A percentile compares a stretch with the other conserved stretches of the same genome.
Conservation (phyloP, 2,113 vertebrate genomes). For the Austrofundulus limnaeus region DNA sequence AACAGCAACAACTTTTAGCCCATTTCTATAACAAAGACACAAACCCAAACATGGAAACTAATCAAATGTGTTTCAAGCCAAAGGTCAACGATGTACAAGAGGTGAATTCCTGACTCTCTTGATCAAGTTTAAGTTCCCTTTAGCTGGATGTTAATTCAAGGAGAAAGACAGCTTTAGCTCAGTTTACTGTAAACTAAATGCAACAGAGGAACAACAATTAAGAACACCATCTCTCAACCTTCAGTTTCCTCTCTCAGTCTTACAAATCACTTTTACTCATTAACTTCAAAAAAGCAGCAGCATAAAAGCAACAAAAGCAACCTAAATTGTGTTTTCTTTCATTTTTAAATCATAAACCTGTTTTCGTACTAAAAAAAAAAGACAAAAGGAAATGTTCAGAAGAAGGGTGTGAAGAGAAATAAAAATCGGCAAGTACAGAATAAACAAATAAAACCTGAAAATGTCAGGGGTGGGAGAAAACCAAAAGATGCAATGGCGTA, state of each 20-base stretch:
- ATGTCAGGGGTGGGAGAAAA: conserved; percentile 29
- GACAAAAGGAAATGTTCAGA: conserved; percentile 42
- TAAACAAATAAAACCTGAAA: conserved; percentile 28
- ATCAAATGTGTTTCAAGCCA: not conserved
- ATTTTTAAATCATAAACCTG: not conserved
- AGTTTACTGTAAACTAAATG: conserved; percentile 29
- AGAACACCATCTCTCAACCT: conserved; percentile 5
- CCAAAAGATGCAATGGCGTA: conserved; percentile 21
- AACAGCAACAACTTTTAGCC: conserved; percentile 9
- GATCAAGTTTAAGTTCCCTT: not conserved
- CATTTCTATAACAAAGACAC: not conserved
- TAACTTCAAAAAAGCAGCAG: conserved; percentile 19
- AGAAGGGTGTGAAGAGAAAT: conserved; percentile 38
- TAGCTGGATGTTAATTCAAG: not conserved
- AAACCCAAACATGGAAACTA: not conserved
- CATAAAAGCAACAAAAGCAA: conserved; percentile 23
- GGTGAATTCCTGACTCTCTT: not conserved
- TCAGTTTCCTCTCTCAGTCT: not conserved
- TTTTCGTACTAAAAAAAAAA: not conserved
- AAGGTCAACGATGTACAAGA: not conserved
- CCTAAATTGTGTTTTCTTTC: conserved; percentile 7
- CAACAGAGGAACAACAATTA: conserved; percentile 6
- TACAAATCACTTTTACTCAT: conserved; percentile 4
- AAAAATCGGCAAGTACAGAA: conserved; percentile 30
- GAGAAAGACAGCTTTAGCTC: not conserved